Conservation (phyloP, 2,888 invertebrate species). For the Electrophaes corylata region DNA sequence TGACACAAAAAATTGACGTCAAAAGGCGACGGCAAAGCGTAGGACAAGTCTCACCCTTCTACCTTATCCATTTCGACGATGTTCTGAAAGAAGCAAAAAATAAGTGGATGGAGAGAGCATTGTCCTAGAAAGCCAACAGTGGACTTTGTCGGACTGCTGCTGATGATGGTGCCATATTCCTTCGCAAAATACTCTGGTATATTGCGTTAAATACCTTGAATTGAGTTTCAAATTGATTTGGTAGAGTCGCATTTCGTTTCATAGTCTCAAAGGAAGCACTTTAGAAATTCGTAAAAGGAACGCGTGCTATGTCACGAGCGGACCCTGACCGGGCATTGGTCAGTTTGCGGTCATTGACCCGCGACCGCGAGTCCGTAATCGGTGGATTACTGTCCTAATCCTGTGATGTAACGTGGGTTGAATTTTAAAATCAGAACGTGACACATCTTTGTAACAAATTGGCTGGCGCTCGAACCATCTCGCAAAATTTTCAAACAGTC, state of each 20-base stretch:
- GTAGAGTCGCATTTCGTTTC: neutral
- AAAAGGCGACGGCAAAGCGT: no score
- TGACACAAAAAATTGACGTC: no score
- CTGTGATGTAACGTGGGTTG: constrained; percentile 53
- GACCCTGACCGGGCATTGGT: constrained; percentile 71
- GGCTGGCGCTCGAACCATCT: neutral
- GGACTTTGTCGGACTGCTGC: no score
- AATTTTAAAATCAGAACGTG: constrained; percentile 47
- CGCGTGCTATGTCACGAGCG: constrained; percentile 62
- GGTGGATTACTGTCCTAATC: constrained; percentile 62
- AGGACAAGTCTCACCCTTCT: no score
- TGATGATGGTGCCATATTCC: neutral
- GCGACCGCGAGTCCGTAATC: constrained; percentile 46
- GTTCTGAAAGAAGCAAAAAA: no score
- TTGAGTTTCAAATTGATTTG: neutral
- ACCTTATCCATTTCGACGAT: no score
- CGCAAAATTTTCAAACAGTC: no score
- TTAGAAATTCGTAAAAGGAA: constrained; percentile 49
- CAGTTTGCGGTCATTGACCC: constrained; percentile 59
- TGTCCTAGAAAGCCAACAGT: no score
- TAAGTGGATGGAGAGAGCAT: no score
- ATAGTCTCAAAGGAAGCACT: neutral
- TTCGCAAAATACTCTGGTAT: no score
- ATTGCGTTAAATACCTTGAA: neutral
- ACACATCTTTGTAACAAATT: neutral